Evolutionary conservation across 2,113 vertebrate species (phyloP).

Genomic region (Carlito syrichta): DNA sequence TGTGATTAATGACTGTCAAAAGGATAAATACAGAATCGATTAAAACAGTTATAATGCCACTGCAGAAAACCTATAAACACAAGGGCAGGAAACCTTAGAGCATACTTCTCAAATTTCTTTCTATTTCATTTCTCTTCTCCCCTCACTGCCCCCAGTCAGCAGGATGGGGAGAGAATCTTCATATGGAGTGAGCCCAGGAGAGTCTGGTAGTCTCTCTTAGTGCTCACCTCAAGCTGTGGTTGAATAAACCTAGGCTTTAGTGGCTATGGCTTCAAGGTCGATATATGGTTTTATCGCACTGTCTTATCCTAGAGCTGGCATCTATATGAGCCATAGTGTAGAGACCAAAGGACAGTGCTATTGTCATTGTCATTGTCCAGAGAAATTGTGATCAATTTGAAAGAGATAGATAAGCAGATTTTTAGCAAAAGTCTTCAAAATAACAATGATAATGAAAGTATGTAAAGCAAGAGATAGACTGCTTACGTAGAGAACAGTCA

Average conservation of each 20-base stretch:
- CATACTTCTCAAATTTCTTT: not conserved
- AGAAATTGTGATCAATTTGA: not conserved
- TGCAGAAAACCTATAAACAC: not conserved
- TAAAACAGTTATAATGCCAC: too few species aligned
- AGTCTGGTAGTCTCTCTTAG: not conserved
- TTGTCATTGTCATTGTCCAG: not conserved
- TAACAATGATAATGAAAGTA: not conserved
- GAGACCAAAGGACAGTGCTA: not conserved
- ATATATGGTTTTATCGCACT: too few species aligned
- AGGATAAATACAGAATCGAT: not conserved
- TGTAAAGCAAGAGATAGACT: not conserved
- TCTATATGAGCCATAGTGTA: too few species aligned
- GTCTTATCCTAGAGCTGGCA: not conserved
- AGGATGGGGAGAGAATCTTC: not conserved
- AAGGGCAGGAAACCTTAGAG: not conserved
- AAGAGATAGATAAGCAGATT: not conserved
- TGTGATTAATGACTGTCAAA: not conserved
- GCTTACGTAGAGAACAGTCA: not conserved
- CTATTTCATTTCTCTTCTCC: not conserved
- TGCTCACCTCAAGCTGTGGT: not conserved
- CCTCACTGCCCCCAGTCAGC: not conserved
- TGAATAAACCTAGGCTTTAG: not conserved
- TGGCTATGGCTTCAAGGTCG: not conserved
- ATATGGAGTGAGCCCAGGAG: too few species aligned
- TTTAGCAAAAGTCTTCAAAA: not conserved